Evolutionary conservation across 2,888 invertebrate genomes (phyloP), one percentile per base, ranked within the genome.

Genomic region (Drosophila rellima): DNA sequence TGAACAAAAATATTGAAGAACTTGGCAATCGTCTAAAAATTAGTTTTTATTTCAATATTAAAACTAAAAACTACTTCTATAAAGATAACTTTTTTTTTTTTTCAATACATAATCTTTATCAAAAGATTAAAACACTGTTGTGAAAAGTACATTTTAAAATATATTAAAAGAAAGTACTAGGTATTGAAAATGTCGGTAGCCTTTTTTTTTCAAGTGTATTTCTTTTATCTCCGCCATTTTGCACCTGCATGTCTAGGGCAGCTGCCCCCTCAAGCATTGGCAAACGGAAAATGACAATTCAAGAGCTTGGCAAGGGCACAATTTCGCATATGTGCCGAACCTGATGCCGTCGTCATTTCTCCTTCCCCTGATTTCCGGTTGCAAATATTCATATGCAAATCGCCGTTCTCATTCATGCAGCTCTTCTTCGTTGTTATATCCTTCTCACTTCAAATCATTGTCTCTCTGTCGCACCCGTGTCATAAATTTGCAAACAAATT

Each of bases 401-500:
- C 69, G 77, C 63, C 74, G 66, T 82, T 54, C 71, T 70, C 48
- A 55, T 42, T 61, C 52, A 56, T 35, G 47, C 45, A 42, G 47
- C 42, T 20, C 54, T 65, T 54, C 45, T 39, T 26, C 40, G 31
- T 10, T 55, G 2, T 1, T 6, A 7, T 26, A 1, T 44, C 44
- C 51, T 18, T 33, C 29, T 31, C n/a, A 11, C 39, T 50, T 20
- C n/a, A n/a, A 35, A 35, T 7, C 44, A 35, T 15, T 13, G n/a
- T 17, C 29, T 20, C 15, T 10, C 20, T 33, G 31, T 42, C 15
- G 31, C 20, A 31, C 42, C 42, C 31, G 29, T 44, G 45, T 52
- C 72, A 67, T 65, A 79, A 83, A 7, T 85, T 89, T 87, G 89
- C 88, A 89, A n/a, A n/a, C 89, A 89, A 87, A 87, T 87, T 89